These are phyloP conservation scores for Stenolophus ochropezus DNA, from an alignment of 2,888 invertebrate species.

Conservation along the genomic window DNA sequence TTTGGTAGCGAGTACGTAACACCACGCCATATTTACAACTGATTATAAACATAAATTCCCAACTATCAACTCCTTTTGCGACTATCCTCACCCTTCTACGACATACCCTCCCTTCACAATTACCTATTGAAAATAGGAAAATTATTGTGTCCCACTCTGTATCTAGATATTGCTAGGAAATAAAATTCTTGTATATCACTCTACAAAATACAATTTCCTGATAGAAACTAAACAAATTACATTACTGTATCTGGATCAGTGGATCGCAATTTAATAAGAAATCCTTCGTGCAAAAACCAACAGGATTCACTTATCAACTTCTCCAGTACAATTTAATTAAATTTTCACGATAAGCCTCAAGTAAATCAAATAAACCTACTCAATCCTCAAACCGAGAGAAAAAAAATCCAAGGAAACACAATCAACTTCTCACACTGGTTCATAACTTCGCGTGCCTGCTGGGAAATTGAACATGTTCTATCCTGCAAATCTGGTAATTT, in stretches of 20 bases:
- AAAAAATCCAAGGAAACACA: neutral
- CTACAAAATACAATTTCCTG: neutral
- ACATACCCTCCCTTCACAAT: no score
- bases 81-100: no score
- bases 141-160: no score
- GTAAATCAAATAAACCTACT: slow-evolving; percentile 15
- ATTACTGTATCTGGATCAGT: neutral
- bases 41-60: no score
- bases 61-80: no score
- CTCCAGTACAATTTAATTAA: neutral
- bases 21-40: no score
- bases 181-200: neutral
- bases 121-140: no score
- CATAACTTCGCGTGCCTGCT: neutral
- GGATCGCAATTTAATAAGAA: neutral
- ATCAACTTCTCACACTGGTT: slow-evolving; percentile 8
- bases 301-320: neutral
- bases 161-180: no score
- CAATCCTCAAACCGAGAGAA: neutral
- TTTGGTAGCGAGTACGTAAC: no score
- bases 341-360: neutral
- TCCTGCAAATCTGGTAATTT: slow-evolving; percentile 29
- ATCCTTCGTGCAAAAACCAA: neutral
- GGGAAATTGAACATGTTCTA: slow-evolving; percentile 24
- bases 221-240: neutral